Evolutionary conservation across 2,113 vertebrate genomes (phyloP).

Genomic region (Hypomesus transpacificus): DNA sequence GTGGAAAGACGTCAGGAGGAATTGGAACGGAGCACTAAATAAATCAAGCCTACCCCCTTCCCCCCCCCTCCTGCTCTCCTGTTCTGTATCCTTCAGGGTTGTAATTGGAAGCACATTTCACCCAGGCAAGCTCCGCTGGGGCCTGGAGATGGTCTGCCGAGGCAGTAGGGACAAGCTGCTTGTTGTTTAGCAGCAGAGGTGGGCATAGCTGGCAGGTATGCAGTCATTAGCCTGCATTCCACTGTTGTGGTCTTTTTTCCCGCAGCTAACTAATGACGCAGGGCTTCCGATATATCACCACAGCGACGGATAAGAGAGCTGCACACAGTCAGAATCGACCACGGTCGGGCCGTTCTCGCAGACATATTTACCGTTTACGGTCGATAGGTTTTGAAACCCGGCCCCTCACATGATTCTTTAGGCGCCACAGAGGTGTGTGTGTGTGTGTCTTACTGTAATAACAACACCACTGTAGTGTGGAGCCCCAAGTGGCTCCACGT

Average conservation of each 20-base stretch:
- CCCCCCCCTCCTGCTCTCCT: slow-evolving; percentile 28
- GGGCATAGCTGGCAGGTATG: slow-evolving; percentile 26
- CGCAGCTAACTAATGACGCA: not conserved
- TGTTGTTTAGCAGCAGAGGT: slow-evolving; percentile 59
- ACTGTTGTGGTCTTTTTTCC: too few species aligned
- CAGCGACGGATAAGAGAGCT: too few species aligned
- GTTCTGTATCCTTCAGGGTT: slow-evolving; percentile 72
- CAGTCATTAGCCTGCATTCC: not conserved
- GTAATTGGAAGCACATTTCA: slow-evolving; percentile 94
- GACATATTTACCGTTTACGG: too few species aligned
- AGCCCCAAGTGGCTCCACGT: not conserved
- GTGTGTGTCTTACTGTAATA: not conserved
- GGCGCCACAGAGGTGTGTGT: too few species aligned
- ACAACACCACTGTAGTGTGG: not conserved
- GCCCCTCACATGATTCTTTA: too few species aligned
- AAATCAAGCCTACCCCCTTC: slow-evolving; percentile 76
- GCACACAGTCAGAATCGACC: too few species aligned
- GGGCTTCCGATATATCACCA: not conserved
- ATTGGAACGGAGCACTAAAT: slow-evolving; percentile 84
- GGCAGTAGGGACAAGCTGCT: slow-evolving; percentile 57
- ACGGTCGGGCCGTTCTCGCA: too few species aligned
- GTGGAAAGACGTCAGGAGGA: slow-evolving; percentile 82
- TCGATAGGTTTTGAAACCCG: too few species aligned
- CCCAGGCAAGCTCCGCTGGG: slow-evolving; percentile 48
- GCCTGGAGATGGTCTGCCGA: slow-evolving; percentile 52